Evolutionary conservation across 2,888 invertebrate genomes (phyloP).

Genomic region (Petrophora chlorosata): DNA sequence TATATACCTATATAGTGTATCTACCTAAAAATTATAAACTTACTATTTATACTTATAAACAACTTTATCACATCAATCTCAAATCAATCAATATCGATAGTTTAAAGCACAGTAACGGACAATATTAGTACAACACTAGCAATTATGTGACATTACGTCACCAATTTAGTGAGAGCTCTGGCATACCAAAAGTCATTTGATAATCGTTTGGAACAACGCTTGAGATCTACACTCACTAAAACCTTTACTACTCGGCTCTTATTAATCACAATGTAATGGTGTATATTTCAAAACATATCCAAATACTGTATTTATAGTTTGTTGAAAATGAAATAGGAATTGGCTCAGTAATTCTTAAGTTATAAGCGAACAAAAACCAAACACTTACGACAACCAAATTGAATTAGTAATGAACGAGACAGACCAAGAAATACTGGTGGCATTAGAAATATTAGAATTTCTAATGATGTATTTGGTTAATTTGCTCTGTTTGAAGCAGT

Average conservation of each 20-base stretch:
- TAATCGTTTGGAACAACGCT: too few species aligned
- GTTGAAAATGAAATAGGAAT: not conserved
- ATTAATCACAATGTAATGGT: not conserved
- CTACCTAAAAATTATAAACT: too few species aligned
- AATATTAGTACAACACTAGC: conserved; percentile 54
- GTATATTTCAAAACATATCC: not conserved
- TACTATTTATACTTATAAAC: too few species aligned
- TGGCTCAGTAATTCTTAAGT: not conserved
- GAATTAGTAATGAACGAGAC: not conserved
- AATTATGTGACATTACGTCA: conserved; percentile 54
- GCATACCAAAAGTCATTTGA: not conserved
- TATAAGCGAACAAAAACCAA: too few species aligned
- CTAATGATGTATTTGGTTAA: conserved; percentile 52
- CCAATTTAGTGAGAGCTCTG: conserved; percentile 24
- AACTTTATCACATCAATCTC: too few species aligned
- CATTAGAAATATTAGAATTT: conserved; percentile 7
- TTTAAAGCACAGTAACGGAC: not conserved
- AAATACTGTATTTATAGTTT: not conserved
- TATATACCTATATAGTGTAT: too few species aligned
- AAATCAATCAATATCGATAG: too few species aligned
- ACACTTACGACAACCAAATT: not conserved
- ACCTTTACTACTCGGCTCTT: not conserved
- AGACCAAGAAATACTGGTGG: conserved; percentile 5
- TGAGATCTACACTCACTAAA: too few species aligned
- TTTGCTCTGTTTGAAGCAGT: conserved; percentile 65